These are phyloP conservation scores for Brachionus sp. DNA, from an alignment of 1,140 invertebrate species.

Conservation along the genomic window DNA sequence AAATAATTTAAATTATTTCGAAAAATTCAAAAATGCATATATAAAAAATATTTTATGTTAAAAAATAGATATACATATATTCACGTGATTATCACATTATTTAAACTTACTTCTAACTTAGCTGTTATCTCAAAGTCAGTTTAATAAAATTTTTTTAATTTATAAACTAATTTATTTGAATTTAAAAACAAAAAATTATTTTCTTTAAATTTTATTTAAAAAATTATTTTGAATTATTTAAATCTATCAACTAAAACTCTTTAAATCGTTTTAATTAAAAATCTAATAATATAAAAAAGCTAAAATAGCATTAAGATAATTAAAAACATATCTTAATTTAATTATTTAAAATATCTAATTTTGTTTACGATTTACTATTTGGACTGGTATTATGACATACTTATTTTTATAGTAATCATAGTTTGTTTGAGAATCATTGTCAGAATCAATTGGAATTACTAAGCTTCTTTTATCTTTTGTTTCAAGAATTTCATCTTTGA, in stretches of 20 bases:
- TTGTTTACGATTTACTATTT: background rate
- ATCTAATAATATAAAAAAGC: background rate
- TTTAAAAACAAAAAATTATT: no score
- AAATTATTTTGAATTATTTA: background rate
- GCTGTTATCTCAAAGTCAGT: background rate
- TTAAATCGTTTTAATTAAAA: no score
- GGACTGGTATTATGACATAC: background rate
- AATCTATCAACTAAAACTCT: background rate
- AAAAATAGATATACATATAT: background rate
- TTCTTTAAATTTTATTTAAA: no score
- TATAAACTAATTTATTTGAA: no score
- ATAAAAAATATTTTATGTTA: background rate
- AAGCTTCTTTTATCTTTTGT: background rate
- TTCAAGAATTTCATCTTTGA: no score
- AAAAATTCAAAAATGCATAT: background rate
- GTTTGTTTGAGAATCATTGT: background rate
- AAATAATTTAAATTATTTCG: background rate
- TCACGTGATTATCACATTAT: conserved; percentile 8
- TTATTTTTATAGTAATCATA: background rate
- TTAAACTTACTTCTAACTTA: background rate
- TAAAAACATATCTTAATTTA: background rate
- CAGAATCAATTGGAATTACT: background rate
- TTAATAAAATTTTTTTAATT: no score
- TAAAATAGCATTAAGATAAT: background rate
- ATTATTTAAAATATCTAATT: background rate